Conservation (phyloP, 1,140 invertebrate genomes). For the Ips typographus region DNA sequence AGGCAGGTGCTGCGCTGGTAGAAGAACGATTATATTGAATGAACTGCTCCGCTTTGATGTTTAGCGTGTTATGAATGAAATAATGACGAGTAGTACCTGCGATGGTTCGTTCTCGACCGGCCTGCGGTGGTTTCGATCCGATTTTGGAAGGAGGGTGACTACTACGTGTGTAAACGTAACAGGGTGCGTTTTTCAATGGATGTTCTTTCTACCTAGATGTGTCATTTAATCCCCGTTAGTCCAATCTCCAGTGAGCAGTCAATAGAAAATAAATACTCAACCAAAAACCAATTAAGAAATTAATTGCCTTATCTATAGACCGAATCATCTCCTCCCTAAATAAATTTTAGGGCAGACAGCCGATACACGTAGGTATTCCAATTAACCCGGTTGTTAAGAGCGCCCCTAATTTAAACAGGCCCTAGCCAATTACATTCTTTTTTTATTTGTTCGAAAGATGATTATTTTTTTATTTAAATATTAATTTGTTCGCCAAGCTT, state of each 20-base stretch:
- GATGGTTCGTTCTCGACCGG: slow-evolving; percentile 14
- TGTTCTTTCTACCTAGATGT: background rate
- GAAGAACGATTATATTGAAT: slow-evolving; percentile 26
- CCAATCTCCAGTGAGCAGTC: too few relatives aligned
- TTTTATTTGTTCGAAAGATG: background rate
- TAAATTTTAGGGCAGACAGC: background rate
- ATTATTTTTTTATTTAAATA: too few relatives aligned
- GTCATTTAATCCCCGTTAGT: background rate
- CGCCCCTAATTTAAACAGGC: slow-evolving; percentile 6
- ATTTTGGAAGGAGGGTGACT: slow-evolving; percentile 26
- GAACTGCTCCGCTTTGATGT: slow-evolving; percentile 23
- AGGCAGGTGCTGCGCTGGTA: slow-evolving; percentile 14
- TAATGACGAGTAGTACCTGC: slow-evolving; percentile 17
- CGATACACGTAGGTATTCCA: background rate
- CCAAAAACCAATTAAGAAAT: background rate
- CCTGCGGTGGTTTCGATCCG: slow-evolving; percentile 7
- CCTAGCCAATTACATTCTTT: slow-evolving; percentile 3
- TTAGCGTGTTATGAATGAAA: slow-evolving; percentile 34
- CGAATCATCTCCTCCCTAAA: background rate
- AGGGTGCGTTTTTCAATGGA: slow-evolving; percentile 9
- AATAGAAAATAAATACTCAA: too few relatives aligned
- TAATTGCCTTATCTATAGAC: slow-evolving; percentile 15
- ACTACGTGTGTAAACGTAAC: slow-evolving; percentile 15
- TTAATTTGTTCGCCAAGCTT: too few relatives aligned
- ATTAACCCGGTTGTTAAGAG: background rate